These are phyloP conservation scores for Etia nguti DNA, from an alignment of 2,113 vertebrate genomes.

Conservation along the genomic window DNA sequence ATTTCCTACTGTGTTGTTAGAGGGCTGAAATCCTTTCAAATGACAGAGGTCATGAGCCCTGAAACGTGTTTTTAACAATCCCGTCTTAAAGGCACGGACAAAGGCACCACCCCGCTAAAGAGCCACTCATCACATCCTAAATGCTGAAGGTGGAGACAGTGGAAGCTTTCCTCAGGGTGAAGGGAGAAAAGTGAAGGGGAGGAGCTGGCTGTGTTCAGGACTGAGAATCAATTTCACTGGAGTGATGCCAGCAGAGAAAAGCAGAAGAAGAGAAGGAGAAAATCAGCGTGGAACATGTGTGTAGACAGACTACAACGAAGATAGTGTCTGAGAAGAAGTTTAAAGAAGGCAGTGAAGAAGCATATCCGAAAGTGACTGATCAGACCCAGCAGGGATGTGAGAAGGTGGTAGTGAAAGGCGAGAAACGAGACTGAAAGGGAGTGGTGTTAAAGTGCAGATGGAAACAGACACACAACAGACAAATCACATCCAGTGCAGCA, in stretches of 20 bases:
- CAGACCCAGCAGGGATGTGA: background rate
- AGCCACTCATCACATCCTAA: background rate
- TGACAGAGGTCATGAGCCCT: background rate
- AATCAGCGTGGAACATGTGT: background rate
- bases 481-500: background rate
- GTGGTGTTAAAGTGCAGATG: background rate
- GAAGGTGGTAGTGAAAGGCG: background rate
- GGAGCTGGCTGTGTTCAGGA: background rate
- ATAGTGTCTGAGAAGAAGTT: background rate
- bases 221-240: background rate
- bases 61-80: conserved; percentile 12
- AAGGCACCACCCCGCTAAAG: background rate
- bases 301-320: background rate
- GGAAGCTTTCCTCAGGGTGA: background rate
- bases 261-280: background rate
- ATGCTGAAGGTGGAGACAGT: background rate
- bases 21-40: background rate
- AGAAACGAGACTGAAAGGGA: background rate
- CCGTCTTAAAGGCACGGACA: background rate
- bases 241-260: background rate
- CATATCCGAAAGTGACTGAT: background rate
- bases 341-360: background rate
- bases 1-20: background rate
- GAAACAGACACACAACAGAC: background rate
- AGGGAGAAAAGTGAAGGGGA: background rate